Conservation (phyloP, 2,797 vertebrate genomes). For the Sus cebifrons region DNA sequence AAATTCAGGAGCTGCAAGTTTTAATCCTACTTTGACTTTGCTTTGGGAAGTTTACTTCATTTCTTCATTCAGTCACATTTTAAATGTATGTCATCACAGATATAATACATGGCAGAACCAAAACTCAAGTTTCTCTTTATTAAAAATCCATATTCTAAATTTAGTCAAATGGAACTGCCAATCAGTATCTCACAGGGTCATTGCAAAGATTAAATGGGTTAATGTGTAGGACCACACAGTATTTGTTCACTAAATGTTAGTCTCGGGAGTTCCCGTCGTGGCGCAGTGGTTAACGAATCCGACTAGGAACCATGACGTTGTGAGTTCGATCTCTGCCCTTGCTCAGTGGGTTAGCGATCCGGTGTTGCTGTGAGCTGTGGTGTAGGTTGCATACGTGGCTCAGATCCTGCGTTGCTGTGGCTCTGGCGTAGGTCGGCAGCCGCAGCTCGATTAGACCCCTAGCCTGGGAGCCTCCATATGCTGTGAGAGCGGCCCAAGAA, state of each 20-base stretch:
- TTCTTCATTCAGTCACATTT: neutral
- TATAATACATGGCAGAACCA: neutral
- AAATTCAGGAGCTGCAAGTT: neutral
- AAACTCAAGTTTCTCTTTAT: constrained; percentile 35
- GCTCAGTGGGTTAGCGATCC: no score
- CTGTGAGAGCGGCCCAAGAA: no score
- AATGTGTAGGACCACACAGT: neutral
- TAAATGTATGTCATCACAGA: neutral
- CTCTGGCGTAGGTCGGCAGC: no score
- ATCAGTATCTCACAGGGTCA: neutral
- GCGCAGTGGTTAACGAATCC: no score
- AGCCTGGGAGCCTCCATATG: no score
- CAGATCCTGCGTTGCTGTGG: no score
- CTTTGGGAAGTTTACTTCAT: neutral
- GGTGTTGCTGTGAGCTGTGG: no score
- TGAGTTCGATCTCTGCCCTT: no score
- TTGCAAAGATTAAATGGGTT: constrained; percentile 37
- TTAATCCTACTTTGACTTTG: constrained; percentile 23
- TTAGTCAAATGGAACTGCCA: neutral
- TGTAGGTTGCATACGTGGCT: no score
- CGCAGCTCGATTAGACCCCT: no score
- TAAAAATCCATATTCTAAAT: neutral
- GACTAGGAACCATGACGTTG: no score
- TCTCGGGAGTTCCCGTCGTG: no score
- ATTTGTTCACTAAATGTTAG: neutral